Percentiles rank a stretch among this genome's conserved stretches.
phyloP scores from a whole-genome alignment of 92 coral and sea anemone species.

The Isaurus tuberculatus region DNA sequence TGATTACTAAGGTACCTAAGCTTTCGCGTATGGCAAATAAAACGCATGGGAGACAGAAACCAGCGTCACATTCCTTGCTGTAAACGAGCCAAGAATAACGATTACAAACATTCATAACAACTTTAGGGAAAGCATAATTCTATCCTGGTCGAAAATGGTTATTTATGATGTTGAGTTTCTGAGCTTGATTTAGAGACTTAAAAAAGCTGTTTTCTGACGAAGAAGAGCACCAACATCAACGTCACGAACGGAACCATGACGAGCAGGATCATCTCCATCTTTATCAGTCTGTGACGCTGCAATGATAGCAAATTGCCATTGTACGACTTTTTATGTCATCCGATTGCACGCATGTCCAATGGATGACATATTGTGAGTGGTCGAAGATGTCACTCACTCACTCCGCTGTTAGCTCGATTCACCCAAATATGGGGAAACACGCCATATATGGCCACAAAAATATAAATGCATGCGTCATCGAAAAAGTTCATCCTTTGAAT shows the following conservation, averaged over 20 bases:
- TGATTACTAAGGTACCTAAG: constrained; percentile 35
- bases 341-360: no score
- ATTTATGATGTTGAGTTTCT: neutral
- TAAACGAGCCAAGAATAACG: neutral
- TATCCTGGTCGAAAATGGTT: neutral
- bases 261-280: neutral
- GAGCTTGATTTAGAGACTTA: neutral
- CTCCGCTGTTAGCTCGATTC: no score
- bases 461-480: no score
- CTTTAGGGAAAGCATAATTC: neutral
- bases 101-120: neutral
- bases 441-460: no score
- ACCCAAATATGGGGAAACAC: no score
- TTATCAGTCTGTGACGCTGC: constrained; percentile 27
- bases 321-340: neutral
- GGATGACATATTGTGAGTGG: no score
- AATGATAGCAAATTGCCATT: constrained; percentile 42
- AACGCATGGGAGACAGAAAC: constrained; percentile 56
- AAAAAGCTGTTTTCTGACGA: constrained; percentile 21
- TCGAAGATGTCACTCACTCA: no score
- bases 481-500: no score
- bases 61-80: constrained; percentile 7
- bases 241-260: constrained; percentile 2
- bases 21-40: constrained; percentile 40
- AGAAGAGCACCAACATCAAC: constrained; percentile 49